Evolutionary conservation across 2,888 invertebrate genomes (phyloP).

Genomic region (Myopa tessellatipennis): DNA sequence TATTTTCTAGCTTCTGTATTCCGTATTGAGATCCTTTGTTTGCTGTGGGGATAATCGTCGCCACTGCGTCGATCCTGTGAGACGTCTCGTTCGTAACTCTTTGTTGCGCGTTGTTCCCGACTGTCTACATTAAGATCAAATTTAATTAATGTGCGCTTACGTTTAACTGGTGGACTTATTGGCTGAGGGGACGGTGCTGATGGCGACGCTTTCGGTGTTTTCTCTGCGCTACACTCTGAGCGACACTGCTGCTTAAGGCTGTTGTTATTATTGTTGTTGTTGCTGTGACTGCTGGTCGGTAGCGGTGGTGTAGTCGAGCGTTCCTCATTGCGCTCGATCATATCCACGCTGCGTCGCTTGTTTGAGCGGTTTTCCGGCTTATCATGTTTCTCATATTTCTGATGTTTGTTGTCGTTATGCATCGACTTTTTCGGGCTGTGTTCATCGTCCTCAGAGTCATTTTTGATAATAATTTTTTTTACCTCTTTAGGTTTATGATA

Average conservation of each 20-base stretch:
- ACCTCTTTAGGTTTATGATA: constrained; percentile 62
- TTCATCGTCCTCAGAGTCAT: constrained; percentile 69
- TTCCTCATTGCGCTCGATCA: constrained; percentile 46
- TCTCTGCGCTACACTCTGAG: constrained; percentile 24
- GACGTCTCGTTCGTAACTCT: constrained; percentile 52
- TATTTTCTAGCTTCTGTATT: constrained; percentile 71
- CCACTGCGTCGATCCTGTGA: constrained; percentile 44
- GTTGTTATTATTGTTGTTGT: background rate
- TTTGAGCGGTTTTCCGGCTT: constrained; percentile 40
- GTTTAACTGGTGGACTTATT: constrained; percentile 49
- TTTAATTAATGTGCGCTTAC: constrained; percentile 65
- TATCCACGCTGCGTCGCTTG: constrained; percentile 46
- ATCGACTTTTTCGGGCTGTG: constrained; percentile 51
- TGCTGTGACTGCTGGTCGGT: constrained; percentile 41
- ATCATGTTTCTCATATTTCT: constrained; percentile 41
- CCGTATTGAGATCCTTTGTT: constrained; percentile 66
- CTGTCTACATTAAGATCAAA: constrained; percentile 55
- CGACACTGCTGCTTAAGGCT: constrained; percentile 1
- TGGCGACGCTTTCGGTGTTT: constrained; percentile 40
- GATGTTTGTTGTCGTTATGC: constrained; percentile 46
- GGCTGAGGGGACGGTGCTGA: constrained; percentile 43
- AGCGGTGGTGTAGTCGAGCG: constrained; percentile 64
- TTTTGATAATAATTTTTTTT: constrained; percentile 67
- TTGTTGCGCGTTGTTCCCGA: constrained; percentile 47
- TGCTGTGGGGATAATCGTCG: constrained; percentile 54